These are phyloP conservation scores for Rhinopithecus roxellana DNA, from an alignment of 2,113 vertebrate species.

Conservation along the genomic window DNA sequence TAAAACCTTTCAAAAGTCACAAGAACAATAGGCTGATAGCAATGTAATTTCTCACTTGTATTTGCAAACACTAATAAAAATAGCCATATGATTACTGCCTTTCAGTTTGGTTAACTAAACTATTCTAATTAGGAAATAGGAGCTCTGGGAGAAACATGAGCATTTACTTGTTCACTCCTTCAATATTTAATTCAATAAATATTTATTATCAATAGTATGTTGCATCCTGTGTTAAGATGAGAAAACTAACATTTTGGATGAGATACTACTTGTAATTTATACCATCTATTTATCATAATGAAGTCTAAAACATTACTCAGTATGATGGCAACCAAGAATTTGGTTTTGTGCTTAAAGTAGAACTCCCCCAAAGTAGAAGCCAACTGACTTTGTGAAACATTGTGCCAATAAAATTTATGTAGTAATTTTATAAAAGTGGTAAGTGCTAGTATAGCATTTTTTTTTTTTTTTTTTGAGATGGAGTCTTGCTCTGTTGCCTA, in stretches of 20 bases:
- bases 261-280: not conserved
- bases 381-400: not conserved
- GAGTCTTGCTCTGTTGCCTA: too few species aligned
- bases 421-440: not conserved
- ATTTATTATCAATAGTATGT: not conserved
- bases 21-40: not conserved
- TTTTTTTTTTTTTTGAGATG: too few species aligned
- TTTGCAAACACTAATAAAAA: constrained; percentile 49
- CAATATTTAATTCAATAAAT: constrained; percentile 12
- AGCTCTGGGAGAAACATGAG: not conserved
- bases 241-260: not conserved
- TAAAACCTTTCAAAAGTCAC: not conserved
- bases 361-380: not conserved
- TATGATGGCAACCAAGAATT: constrained; percentile 8
- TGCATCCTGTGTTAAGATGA: not conserved
- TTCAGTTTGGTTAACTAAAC: not conserved
- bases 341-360: constrained; percentile 39
- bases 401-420: not conserved
- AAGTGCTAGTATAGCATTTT: not conserved
- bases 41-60: not conserved
- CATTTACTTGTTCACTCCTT: not conserved
- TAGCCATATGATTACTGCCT: not conserved
- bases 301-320: constrained; percentile 12
- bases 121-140: not conserved
- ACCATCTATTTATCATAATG: not conserved